A percentile compares a stretch with the other conserved stretches of the same genome.
phyloP scores from a whole-genome alignment of 2,113 vertebrate genomes.

The Lophius piscatorius region DNA sequence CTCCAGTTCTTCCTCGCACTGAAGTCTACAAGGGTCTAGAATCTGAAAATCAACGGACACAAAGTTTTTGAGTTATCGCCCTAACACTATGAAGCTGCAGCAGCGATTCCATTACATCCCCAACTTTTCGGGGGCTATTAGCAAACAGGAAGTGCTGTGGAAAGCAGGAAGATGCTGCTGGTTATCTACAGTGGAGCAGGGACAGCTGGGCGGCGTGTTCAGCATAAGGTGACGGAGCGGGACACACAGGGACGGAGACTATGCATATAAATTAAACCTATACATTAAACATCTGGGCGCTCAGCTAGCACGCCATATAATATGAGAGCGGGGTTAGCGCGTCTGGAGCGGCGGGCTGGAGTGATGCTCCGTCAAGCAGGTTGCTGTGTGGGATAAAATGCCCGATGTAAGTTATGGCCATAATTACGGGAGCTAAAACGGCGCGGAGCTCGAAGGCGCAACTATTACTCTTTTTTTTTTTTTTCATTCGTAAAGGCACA shows the following conservation, averaged over 20 bases:
- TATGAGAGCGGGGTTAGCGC: constrained; percentile 5
- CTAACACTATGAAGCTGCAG: too few species aligned
- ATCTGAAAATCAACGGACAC: too few species aligned
- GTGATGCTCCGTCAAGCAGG: constrained; percentile 17
- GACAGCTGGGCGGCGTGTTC: neutral
- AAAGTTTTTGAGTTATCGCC: too few species aligned
- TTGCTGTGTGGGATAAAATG: constrained; percentile 47
- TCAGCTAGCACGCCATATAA: constrained; percentile 14
- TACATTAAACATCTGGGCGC: constrained; percentile 19
- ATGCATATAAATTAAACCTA: constrained; percentile 37
- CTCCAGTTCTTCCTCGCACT: too few species aligned
- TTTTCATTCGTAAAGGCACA: constrained; percentile 40
- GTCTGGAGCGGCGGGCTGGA: constrained; percentile 5
- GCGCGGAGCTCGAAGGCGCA: constrained; percentile 8
- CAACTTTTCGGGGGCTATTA: too few species aligned
- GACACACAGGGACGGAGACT: neutral
- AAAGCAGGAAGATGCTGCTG: too few species aligned
- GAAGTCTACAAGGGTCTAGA: too few species aligned
- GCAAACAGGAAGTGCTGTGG: too few species aligned
- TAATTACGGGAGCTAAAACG: constrained; percentile 54
- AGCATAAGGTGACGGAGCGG: constrained; percentile 7
- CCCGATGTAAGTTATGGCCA: constrained; percentile 49
- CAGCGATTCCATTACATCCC: too few species aligned
- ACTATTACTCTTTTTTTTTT: constrained; percentile 47
- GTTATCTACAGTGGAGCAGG: neutral